phyloP scores from a whole-genome alignment of 2,888 invertebrate species.

The Oxyscelio sp. region DNA sequence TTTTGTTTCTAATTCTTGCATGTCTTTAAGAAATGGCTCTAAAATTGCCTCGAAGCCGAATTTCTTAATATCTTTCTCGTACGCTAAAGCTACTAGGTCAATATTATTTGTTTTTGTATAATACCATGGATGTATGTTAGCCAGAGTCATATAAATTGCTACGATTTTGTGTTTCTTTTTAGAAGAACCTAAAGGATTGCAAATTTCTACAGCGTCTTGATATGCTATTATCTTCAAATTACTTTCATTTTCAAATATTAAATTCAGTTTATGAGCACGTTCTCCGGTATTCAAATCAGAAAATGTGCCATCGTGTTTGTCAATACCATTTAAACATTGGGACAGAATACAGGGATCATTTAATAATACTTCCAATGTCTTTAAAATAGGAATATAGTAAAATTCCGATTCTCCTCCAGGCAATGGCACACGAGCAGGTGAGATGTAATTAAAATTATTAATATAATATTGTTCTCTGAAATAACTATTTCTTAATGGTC shows the following conservation, averaged over 20 bases:
- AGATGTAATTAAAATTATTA: neutral
- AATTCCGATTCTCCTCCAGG: neutral
- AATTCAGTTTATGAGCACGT: neutral
- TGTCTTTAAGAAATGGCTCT: neutral
- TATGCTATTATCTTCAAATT: neutral
- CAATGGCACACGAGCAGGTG: neutral
- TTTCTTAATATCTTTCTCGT: neutral
- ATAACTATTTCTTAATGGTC: constrained; percentile 3
- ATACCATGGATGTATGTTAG: neutral
- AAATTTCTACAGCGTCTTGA: neutral
- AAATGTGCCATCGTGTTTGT: neutral
- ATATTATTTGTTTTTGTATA: neutral
- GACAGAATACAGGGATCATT: neutral
- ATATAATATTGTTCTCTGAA: neutral
- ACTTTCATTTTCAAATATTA: neutral
- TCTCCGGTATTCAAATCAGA: constrained; percentile 2
- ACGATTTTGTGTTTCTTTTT: too few relatives aligned
- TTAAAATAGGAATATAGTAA: constrained; percentile 5
- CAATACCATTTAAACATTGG: neutral
- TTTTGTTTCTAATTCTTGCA: constrained; percentile 3
- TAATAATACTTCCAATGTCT: constrained; percentile 3
- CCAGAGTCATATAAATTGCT: neutral
- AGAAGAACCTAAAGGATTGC: neutral
- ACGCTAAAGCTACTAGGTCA: neutral
- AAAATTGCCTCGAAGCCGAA: neutral